Evolutionary conservation across 2,888 invertebrate genomes (phyloP).

Genomic region (Dryobotodes eremita): DNA sequence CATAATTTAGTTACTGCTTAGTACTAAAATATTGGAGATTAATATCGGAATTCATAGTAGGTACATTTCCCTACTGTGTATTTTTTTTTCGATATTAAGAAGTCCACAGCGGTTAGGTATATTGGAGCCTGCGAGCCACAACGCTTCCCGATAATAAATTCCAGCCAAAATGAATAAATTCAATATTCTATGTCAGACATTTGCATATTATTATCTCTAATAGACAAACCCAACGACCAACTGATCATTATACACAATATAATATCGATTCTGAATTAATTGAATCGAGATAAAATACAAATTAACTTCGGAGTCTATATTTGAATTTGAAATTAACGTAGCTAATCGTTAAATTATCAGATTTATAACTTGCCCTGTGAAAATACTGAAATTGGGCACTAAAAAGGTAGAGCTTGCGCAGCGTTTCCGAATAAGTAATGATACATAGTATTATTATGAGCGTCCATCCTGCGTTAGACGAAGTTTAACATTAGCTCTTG

Average conservation of each 20-base stretch:
- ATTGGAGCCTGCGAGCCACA: neutral
- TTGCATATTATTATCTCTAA: conserved; percentile 55
- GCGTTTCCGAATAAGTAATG: too few relatives aligned
- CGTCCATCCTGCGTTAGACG: too few relatives aligned
- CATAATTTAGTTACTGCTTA: neutral
- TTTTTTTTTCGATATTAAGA: conserved; percentile 15
- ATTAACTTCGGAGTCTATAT: conserved; percentile 37
- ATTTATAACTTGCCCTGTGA: neutral
- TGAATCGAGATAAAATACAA: conserved; percentile 53
- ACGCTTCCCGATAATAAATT: conserved; percentile 30
- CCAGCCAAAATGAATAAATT: conserved; percentile 39
- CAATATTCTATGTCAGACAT: conserved; percentile 36
- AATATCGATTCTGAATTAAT: conserved; percentile 48
- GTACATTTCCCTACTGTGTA: neutral
- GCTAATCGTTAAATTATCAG: conserved; percentile 15
- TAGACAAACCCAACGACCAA: conserved; percentile 45
- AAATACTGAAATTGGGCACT: neutral
- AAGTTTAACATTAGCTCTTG: too few relatives aligned
- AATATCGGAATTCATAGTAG: neutral
- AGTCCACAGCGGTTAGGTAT: conserved; percentile 2
- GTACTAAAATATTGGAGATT: neutral
- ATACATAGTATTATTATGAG: too few relatives aligned
- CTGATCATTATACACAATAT: conserved; percentile 55
- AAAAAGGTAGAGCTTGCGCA: too few relatives aligned
- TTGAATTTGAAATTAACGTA: conserved; percentile 37